Evolutionary conservation across 2,888 invertebrate species (phyloP), one percentile per base, ranked within the genome.

Genomic region (Stramonita haemastoma): DNA sequence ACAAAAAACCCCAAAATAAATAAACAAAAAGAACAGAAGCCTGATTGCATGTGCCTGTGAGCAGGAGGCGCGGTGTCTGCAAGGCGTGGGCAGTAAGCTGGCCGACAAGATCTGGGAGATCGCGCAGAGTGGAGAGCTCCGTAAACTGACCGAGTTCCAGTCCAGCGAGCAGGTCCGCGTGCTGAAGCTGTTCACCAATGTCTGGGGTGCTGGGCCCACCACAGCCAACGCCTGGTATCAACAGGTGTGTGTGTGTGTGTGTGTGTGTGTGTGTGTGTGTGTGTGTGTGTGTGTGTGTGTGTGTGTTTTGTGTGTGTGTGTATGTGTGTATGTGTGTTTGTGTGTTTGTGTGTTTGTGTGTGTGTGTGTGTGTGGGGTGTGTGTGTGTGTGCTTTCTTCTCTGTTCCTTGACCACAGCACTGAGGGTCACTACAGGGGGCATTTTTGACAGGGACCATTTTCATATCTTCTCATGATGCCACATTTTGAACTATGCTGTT

Each of bases 41-140:
- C 1, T 32, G 17, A 46, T 17, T 36, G 34, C 60, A 15, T 32
- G 0, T 86, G n/a, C 22, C 56, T 70, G 77, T 77, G 32, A 26
- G 46, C 90, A 96, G 96, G 96, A 96, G 92, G 96, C 96, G 4
- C 93, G 93, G 89, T 91, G 94, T n/a, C 91, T 95, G 91, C 95
- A 92, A 34, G 95, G 96, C 57, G 94, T 96, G 79, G 96, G 96
- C 5, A 93, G 93, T n/a, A 94, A 95, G 88, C 93, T 96, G 83
- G 96, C 96, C 0, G 95, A 96, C 90, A 96, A 96, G 93, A 96
- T 96, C 56, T 96, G 95, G 95, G 96, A 96, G 93, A 96, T 96
- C 66, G 93, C 96, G 8, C 95, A 96, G 90, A 96, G 96, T 92
- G 96, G 96, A 29, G 94, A 95, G 66, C 93, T 96, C 57, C 91